Conservation (phyloP, 2,797 vertebrate species). For the Geotrypetes seraphini region DNA sequence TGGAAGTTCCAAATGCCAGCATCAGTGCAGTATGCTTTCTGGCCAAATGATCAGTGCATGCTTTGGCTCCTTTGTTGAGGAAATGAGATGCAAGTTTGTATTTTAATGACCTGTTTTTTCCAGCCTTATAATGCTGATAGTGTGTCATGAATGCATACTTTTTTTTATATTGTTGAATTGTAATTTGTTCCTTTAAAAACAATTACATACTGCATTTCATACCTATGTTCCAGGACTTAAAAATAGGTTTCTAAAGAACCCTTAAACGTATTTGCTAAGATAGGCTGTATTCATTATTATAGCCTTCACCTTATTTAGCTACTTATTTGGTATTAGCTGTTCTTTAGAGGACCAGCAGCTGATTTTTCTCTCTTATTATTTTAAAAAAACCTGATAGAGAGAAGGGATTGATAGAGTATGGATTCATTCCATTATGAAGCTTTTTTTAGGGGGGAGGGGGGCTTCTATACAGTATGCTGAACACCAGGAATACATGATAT, state of each 20-base stretch:
- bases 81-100: conserved; percentile 19
- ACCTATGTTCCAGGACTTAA: too few relatives aligned
- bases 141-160: too few relatives aligned
- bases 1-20: conserved; percentile 23
- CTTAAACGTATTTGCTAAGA: neutral
- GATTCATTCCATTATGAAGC: conserved; percentile 5
- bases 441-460: too few relatives aligned
- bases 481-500: conserved; percentile 44
- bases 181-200: too few relatives aligned
- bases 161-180: too few relatives aligned
- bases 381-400: conserved; percentile 4
- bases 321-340: neutral
- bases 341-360: too few relatives aligned
- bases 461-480: conserved; percentile 22
- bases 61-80: conserved; percentile 25
- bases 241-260: too few relatives aligned
- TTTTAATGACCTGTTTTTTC: too few relatives aligned
- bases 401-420: conserved; percentile 3
- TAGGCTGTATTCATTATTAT: neutral
- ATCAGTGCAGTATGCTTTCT: conserved; percentile 1
- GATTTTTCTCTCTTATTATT: neutral
- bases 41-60: conserved; percentile 3
- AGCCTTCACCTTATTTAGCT: conserved; percentile 1
- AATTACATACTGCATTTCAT: too few relatives aligned
- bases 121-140: too few relatives aligned